Evolutionary conservation across 2,113 vertebrate genomes (phyloP), one percentile per base, ranked within the genome.

Genomic region (Sylvietta virens): DNA sequence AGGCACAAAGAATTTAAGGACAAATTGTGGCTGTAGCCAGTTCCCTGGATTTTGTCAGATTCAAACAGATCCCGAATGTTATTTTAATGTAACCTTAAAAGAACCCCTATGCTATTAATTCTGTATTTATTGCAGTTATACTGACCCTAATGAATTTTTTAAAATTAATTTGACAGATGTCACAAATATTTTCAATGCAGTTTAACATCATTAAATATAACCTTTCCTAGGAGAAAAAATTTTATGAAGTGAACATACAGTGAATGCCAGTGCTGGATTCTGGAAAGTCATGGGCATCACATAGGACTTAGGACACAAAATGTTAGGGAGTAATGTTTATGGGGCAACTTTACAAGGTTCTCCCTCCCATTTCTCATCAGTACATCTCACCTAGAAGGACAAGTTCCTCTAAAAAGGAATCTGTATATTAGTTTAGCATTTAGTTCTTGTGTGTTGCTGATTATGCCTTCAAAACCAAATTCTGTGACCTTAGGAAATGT

Each of bases 171-270:
- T 90, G 96, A 90, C 86, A 90, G 81, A 82, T 92, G 69, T 95
- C 94, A 95, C 93, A 96, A 91, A 95, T 96, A 96, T 97, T 97
- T 97, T 91, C 51, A 90, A 10, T 92, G 64, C 67, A 90, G 58
- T 81, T 90, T 95, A 91, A 79, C 81, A 57, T 85, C 54, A 84
- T 85, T 93, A 83, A 92, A 58, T 93, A 82, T 42, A 94, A 88
- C n/a, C 14, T 93, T 92, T 92, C 70, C 28, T 83, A 65, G 67
- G 71, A 15, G 69, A 93, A 85, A 60, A n/a, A 7, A 8, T 65
- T 78, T 22, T 37, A 15, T 71, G 50, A 71, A 71, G 7, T 69
- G 58, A 90, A 71, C 0, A 0, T 57, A 60, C 9, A 2, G 7
- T 35, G 86, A 88, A 31, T 67, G 22, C 14, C 84, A 74, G 62